Evolutionary conservation across 1,140 invertebrate species (phyloP).

Genomic region (Tribolium madens): DNA sequence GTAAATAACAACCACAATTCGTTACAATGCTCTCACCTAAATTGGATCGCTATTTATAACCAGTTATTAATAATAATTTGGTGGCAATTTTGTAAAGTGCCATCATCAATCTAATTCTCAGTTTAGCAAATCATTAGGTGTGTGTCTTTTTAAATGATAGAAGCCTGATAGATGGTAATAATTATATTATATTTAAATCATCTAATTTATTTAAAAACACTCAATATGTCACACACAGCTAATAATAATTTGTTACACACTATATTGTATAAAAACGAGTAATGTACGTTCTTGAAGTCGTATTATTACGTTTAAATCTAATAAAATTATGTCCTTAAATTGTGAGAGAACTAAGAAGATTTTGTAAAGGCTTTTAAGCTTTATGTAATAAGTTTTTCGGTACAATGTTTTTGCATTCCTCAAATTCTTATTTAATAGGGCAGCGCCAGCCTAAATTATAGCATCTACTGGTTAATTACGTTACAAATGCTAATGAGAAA

Average conservation of each 20-base stretch:
- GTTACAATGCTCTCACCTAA: slow-evolving; percentile 40
- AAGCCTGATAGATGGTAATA: not conserved
- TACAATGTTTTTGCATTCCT: too few species aligned
- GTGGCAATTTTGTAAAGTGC: slow-evolving; percentile 39
- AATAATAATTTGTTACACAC: too few species aligned
- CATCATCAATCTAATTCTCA: slow-evolving; percentile 27
- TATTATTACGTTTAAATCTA: too few species aligned
- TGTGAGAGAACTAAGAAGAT: too few species aligned
- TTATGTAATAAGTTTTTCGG: too few species aligned
- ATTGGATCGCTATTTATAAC: slow-evolving; percentile 41
- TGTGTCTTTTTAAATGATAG: slow-evolving; percentile 20
- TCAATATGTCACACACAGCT: too few species aligned
- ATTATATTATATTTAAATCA: too few species aligned
- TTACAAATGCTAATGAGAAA: slow-evolving; percentile 44
- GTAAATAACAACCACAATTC: slow-evolving; percentile 26
- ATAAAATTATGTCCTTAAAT: too few species aligned
- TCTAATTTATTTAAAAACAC: too few species aligned
- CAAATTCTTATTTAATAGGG: slow-evolving; percentile 22
- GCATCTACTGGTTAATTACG: slow-evolving; percentile 43
- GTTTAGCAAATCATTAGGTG: not conserved
- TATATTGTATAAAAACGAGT: too few species aligned
- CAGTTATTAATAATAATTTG: slow-evolving; percentile 44
- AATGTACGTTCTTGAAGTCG: too few species aligned
- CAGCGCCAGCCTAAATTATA: slow-evolving; percentile 36
- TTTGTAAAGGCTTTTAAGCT: too few species aligned